phyloP scores from a whole-genome alignment of 2,888 invertebrate genomes.

The Folsomia candida region DNA sequence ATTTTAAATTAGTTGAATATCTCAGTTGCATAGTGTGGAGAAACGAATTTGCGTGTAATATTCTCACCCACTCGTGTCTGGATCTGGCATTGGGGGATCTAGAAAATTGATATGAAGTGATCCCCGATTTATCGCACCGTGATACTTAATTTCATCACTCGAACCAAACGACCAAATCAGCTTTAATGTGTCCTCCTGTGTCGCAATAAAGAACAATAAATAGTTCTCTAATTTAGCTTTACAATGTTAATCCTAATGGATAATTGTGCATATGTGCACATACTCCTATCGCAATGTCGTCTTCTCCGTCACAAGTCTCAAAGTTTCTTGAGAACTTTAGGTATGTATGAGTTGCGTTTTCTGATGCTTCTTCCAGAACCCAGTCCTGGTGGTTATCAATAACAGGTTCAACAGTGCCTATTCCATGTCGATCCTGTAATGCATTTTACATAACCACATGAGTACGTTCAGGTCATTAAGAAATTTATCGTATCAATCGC shows the following conservation, averaged over 20 bases:
- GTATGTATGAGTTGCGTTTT: conserved; percentile 8
- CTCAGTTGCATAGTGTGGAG: too few species aligned
- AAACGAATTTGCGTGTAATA: too few species aligned
- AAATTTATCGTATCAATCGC: too few species aligned
- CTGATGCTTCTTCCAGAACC: conserved; percentile 8
- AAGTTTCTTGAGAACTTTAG: conserved; percentile 1
- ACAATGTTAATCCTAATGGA: too few species aligned
- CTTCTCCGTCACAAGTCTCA: conserved; percentile 11
- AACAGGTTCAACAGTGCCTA: not conserved
- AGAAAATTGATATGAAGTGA: not conserved
- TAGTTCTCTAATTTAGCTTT: too few species aligned
- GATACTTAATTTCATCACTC: conserved; percentile 2
- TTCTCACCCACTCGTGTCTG: not conserved
- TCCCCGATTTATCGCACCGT: not conserved
- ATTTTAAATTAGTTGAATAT: too few species aligned
- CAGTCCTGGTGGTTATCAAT: conserved; percentile 14
- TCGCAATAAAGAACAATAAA: too few species aligned
- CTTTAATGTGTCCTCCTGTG: not conserved
- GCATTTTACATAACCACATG: too few species aligned
- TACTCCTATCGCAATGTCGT: not conserved
- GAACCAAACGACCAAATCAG: not conserved
- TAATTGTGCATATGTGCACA: too few species aligned
- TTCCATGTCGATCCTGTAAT: conserved; percentile 15
- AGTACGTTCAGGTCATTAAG: too few species aligned
- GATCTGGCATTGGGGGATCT: not conserved